Percentiles rank a stretch among this genome's conserved stretches.
Conservation (phyloP, 2,888 invertebrate species). For the Tipula helvola region DNA sequence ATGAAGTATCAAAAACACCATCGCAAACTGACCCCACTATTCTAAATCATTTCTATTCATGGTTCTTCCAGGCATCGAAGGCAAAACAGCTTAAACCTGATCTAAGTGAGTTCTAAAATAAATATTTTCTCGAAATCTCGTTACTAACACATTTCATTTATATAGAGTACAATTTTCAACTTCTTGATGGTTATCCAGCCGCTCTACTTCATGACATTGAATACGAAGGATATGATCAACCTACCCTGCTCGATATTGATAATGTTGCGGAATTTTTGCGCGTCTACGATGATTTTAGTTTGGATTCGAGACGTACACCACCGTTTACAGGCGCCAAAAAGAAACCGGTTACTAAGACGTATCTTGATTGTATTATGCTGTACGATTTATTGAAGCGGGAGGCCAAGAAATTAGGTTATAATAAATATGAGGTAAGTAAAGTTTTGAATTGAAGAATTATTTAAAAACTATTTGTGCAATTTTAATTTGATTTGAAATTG, state of each 20-base stretch:
- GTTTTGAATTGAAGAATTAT: no score
- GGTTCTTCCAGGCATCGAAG: conserved; percentile 18
- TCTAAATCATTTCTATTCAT: conserved; percentile 16
- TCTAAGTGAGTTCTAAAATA: conserved; percentile 11
- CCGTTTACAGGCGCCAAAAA: conserved; percentile 34
- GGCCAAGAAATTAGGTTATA: conserved; percentile 31
- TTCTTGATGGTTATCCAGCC: conserved; percentile 27
- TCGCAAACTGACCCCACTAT: background rate
- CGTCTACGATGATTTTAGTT: conserved; percentile 28
- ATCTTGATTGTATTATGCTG: conserved; percentile 33
- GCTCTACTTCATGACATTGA: conserved; percentile 30
- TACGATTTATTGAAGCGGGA: conserved; percentile 36
- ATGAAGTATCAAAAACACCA: background rate
- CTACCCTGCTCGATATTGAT: conserved; percentile 24
- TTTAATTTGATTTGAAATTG: no score
- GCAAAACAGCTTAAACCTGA: conserved; percentile 14
- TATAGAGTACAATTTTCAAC: conserved; percentile 17
- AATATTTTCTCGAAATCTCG: background rate
- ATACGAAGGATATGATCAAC: conserved; percentile 22
- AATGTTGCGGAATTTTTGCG: conserved; percentile 33
- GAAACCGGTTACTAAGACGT: conserved; percentile 33
- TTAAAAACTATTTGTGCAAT: background rate
- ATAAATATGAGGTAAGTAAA: conserved; percentile 26
- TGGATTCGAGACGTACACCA: conserved; percentile 11
- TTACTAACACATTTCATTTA: background rate